Percentiles rank a stretch among this genome's conserved stretches.
Conservation (phyloP, 2,888 invertebrate genomes). For the Sphaerophoria taeniata region DNA sequence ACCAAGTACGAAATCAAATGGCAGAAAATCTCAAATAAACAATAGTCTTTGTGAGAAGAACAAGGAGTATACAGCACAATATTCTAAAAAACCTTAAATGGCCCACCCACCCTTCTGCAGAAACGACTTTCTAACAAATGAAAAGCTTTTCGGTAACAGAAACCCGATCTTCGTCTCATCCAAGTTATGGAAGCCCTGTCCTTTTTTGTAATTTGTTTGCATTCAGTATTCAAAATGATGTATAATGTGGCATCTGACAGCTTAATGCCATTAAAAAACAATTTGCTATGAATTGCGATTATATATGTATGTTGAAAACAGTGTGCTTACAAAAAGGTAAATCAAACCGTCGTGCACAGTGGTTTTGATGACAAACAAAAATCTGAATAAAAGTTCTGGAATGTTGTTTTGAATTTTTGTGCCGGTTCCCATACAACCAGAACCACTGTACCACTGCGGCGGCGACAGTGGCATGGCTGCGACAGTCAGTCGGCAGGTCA, state of each 20-base stretch:
- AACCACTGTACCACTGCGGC: too few relatives aligned
- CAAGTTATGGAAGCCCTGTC: neutral
- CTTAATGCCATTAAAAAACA: slow-evolving; percentile 70
- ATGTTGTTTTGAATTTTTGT: too few relatives aligned
- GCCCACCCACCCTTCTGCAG: too few relatives aligned
- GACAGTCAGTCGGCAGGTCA: slow-evolving; percentile 9
- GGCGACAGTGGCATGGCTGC: neutral
- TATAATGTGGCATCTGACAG: slow-evolving; percentile 66
- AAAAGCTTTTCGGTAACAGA: slow-evolving; percentile 25
- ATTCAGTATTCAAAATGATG: slow-evolving; percentile 44
- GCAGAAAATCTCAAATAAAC: too few relatives aligned
- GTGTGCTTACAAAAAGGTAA: neutral
- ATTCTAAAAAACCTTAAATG: too few relatives aligned
- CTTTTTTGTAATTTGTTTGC: neutral
- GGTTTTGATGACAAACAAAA: too few relatives aligned
- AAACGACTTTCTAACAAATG: neutral
- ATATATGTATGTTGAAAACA: slow-evolving; percentile 29
- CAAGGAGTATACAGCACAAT: too few relatives aligned
- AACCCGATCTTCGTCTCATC: slow-evolving; percentile 24
- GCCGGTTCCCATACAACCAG: too few relatives aligned
- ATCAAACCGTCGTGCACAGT: too few relatives aligned
- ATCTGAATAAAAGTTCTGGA: too few relatives aligned
- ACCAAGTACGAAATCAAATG: too few relatives aligned
- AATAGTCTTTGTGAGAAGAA: too few relatives aligned
- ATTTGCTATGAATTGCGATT: slow-evolving; percentile 53